These are phyloP conservation scores for Cololabis saira DNA, from an alignment of 2,113 vertebrate species.

Conservation along the genomic window DNA sequence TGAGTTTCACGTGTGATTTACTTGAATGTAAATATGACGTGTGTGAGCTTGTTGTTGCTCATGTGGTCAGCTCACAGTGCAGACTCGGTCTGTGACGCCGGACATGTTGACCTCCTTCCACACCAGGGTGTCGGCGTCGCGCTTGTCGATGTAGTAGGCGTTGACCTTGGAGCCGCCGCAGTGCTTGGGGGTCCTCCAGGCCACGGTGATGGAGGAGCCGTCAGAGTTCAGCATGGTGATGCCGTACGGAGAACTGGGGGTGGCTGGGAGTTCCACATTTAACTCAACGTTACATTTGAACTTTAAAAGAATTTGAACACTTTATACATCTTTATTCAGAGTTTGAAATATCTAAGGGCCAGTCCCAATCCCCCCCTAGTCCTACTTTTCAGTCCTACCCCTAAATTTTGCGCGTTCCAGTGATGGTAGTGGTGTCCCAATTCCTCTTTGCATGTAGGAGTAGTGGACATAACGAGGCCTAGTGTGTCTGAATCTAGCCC, in stretches of 20 bases:
- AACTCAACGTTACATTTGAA: background rate
- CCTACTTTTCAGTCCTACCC: too few relatives aligned
- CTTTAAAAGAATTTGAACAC: background rate
- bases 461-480: too few relatives aligned
- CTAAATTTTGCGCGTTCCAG: too few relatives aligned
- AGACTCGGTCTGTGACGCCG: conserved; percentile 77
- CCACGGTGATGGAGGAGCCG: conserved; percentile 91
- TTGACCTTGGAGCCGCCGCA: conserved; percentile 89
- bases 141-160: conserved; percentile 92
- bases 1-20: background rate
- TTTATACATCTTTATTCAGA: background rate
- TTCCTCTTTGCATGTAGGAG: too few relatives aligned
- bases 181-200: conserved; percentile 91
- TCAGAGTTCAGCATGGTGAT: conserved; percentile 91
- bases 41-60: too few relatives aligned
- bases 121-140: conserved; percentile 81
- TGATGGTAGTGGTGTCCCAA: too few relatives aligned
- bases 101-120: conserved; percentile 92
- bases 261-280: conserved; percentile 75
- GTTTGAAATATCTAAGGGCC: background rate
- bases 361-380: too few relatives aligned
- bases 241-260: conserved; percentile 89
- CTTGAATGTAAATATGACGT: too few relatives aligned
- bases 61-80: conserved; percentile 78
- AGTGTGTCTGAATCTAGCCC: too few relatives aligned